Evolutionary conservation across 1,140 invertebrate genomes (phyloP).

Genomic region (Eciton burchellii): DNA sequence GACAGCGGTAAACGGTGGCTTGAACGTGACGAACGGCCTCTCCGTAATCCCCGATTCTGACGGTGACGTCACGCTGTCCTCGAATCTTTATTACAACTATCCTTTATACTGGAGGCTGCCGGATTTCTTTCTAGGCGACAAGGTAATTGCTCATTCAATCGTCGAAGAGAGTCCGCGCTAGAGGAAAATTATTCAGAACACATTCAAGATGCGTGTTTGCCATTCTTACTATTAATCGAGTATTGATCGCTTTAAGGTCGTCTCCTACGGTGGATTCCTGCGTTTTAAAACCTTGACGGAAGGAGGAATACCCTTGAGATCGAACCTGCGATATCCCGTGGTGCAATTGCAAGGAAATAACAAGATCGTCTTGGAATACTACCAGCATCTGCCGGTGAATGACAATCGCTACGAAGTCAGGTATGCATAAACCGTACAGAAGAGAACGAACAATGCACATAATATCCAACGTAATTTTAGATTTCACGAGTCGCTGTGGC

Average conservation of each 20-base stretch:
- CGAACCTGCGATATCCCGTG: conserved; percentile 91
- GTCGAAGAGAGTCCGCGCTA: neutral
- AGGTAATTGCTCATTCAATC: conserved; percentile 84
- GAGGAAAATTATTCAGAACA: neutral
- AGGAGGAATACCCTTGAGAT: conserved; percentile 87
- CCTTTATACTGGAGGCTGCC: conserved; percentile 96
- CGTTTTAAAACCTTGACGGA: conserved; percentile 91
- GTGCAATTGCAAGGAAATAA: conserved; percentile 94
- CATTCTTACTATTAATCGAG: neutral
- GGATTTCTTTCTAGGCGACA: conserved; percentile 93
- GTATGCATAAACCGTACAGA: conserved; percentile 74
- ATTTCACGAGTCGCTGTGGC: conserved; percentile 89
- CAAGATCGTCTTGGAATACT: conserved; percentile 92
- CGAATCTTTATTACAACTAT: conserved; percentile 88
- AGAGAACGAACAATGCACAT: neutral
- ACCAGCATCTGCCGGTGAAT: conserved; percentile 82
- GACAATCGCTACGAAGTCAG: conserved; percentile 88
- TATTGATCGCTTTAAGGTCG: conserved; percentile 85
- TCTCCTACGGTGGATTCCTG: conserved; percentile 96
- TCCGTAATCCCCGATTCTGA: conserved; percentile 89
- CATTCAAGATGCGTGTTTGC: neutral
- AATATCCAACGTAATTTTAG: conserved; percentile 69
- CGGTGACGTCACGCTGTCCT: conserved; percentile 89
- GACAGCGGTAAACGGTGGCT: conserved; percentile 78
- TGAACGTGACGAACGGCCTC: conserved; percentile 88